These are phyloP conservation scores for Oscheius sp. DNA, from an alignment of 2,888 invertebrate species.

Conservation along the genomic window DNA sequence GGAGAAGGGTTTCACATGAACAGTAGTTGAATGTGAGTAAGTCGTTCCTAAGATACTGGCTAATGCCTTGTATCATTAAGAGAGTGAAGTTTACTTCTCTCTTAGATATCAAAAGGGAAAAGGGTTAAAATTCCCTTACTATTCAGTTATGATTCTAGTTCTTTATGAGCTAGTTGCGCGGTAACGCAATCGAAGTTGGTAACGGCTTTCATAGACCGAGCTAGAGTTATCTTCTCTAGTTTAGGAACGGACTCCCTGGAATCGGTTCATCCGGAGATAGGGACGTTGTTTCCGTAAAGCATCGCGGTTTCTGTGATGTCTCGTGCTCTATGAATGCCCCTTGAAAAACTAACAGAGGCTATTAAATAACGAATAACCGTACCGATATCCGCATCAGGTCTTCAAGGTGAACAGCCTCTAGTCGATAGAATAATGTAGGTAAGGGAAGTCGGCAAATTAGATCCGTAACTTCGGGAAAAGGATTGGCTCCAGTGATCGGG, in stretches of 20 bases:
- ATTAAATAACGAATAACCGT: slow-evolving; percentile 75
- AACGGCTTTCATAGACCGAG: slow-evolving; percentile 70
- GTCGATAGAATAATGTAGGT: slow-evolving; percentile 68
- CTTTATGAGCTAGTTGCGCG: slow-evolving; percentile 53
- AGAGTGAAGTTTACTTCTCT: slow-evolving; percentile 11
- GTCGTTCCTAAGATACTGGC: slow-evolving; percentile 60
- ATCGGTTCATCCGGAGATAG: slow-evolving; percentile 72
- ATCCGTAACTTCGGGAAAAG: slow-evolving; percentile 78
- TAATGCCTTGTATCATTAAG: slow-evolving; percentile 50
- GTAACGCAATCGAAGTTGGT: slow-evolving; percentile 71
- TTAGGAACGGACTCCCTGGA: slow-evolving; percentile 72
- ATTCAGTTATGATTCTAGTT: slow-evolving; percentile 62
- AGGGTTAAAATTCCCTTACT: slow-evolving; percentile 65
- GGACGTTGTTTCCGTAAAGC: slow-evolving; percentile 72
- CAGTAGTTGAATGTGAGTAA: slow-evolving; percentile 73
- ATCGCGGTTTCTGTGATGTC: slow-evolving; percentile 71
- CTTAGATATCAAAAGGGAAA: slow-evolving; percentile 69
- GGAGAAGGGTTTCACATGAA: slow-evolving; percentile 77
- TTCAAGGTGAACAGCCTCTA: slow-evolving; percentile 77
- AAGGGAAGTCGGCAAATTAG: slow-evolving; percentile 70
- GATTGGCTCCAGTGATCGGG: slow-evolving; percentile 81
- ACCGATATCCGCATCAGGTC: slow-evolving; percentile 82
- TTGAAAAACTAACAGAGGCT: slow-evolving; percentile 72
- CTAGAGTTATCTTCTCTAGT: slow-evolving; percentile 44
- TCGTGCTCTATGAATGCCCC: slow-evolving; percentile 69